phyloP scores from a whole-genome alignment of 2,113 vertebrate genomes.

The Dromaius novaehollandiae region DNA sequence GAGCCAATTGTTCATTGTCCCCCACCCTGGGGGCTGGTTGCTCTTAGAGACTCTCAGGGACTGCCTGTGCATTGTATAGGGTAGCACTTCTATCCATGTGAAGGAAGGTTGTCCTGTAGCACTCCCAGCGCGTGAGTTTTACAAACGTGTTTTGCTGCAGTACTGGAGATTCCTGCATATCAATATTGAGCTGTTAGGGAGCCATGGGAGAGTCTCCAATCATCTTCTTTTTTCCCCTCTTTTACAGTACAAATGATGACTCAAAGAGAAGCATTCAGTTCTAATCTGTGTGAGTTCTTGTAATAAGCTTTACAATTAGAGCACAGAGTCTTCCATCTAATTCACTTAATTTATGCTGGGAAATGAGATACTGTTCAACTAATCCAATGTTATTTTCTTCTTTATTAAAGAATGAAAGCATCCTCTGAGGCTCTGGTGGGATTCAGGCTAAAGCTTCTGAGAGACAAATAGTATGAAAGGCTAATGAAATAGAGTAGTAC shows the following conservation, averaged over 20 bases:
- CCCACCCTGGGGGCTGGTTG: not conserved
- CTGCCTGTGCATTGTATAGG: accelerated
- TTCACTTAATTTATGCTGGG: conserved; percentile 68
- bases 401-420: conserved; percentile 58
- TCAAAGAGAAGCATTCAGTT: conserved; percentile 41
- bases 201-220: not conserved
- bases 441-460: conserved; percentile 57
- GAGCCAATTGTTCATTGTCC: not conserved
- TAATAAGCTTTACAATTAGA: conserved; percentile 71
- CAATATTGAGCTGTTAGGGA: not conserved
- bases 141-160: not conserved
- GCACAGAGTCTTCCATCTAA: conserved; percentile 53
- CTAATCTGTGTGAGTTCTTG: conserved; percentile 40
- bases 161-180: not conserved
- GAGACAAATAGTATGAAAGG: conserved; percentile 40
- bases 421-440: conserved; percentile 40
- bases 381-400: conserved; percentile 51
- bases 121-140: accelerated
- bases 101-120: not conserved
- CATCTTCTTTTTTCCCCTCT: not conserved
- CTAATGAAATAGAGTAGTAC: conserved; percentile 9
- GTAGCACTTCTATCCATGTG: accelerated
- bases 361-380: conserved; percentile 67
- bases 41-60: not conserved
- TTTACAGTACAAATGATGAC: not conserved